Conservation (phyloP, 2,797 vertebrate genomes). For the Adelosebastes latens region DNA sequence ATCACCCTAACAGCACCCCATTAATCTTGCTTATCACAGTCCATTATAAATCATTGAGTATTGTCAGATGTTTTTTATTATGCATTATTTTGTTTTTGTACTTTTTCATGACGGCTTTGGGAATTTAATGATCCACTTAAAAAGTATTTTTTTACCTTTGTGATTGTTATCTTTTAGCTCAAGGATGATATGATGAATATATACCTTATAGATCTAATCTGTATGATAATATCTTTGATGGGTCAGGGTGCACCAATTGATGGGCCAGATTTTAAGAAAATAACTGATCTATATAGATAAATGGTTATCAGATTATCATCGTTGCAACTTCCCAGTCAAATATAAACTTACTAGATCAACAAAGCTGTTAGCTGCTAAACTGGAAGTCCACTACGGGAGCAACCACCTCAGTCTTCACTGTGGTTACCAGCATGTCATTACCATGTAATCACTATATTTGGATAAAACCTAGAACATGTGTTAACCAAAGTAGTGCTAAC, state of each 20-base stretch:
- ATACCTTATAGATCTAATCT: not conserved
- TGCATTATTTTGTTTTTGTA: not conserved
- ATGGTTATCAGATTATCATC: not conserved
- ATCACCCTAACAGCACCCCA: conserved; percentile 58
- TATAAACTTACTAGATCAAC: not conserved
- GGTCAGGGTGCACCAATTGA: not conserved
- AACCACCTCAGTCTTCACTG: conserved; percentile 14
- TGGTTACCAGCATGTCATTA: conserved; percentile 25
- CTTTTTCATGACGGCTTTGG: not conserved
- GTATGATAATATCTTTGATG: not conserved
- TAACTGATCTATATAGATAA: not conserved
- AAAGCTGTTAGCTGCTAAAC: not conserved
- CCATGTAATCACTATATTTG: not conserved
- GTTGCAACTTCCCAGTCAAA: not conserved
- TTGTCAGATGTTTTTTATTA: conserved; percentile 9
- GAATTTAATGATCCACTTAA: not conserved
- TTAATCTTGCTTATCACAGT: conserved; percentile 75
- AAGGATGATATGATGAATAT: not conserved
- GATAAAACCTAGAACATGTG: conserved; percentile 3
- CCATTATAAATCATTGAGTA: conserved; percentile 51
- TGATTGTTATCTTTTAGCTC: not conserved
- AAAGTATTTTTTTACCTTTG: not conserved
- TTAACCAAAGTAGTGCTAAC: not conserved
- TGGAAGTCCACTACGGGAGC: not conserved
- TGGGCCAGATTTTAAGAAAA: not conserved